Evolutionary conservation across 1,140 invertebrate genomes (phyloP).

Genomic region (Whitmania pigra): DNA sequence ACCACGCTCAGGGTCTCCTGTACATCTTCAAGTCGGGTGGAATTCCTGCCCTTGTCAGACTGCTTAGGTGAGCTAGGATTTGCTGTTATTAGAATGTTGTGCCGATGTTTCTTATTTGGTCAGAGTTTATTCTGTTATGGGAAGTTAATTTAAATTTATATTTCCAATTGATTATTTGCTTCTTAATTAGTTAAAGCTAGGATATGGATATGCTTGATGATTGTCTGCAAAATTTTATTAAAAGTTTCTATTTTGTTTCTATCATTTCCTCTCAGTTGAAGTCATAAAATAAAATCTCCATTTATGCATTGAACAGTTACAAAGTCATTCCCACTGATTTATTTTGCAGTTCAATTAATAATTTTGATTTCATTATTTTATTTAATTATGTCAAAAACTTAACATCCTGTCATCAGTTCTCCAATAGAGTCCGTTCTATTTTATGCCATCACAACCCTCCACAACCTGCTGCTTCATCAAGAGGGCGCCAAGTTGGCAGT

Average conservation of each 20-base stretch:
- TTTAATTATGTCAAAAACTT: neutral
- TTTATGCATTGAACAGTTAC: no score
- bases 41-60: constrained; percentile 87
- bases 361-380: constrained; percentile 1
- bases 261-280: neutral
- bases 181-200: neutral
- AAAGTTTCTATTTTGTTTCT: no score
- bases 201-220: no score
- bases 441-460: constrained; percentile 94
- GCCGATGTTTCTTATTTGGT: no score
- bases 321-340: no score
- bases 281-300: neutral
- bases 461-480: constrained; percentile 93
- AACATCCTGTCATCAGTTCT: constrained; percentile 50
- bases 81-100: no score
- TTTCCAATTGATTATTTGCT: neutral
- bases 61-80: constrained; percentile 50
- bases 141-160: no score
- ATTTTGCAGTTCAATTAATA: no score
- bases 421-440: constrained; percentile 91
- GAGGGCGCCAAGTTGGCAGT: constrained; percentile 97
- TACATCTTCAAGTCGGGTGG: constrained; percentile 97
- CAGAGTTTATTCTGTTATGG: no score
- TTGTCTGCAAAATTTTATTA: no score
- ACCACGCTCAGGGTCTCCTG: constrained; percentile 85